phyloP scores from a whole-genome alignment of 2,888 invertebrate species.

The Patella caerulea region DNA sequence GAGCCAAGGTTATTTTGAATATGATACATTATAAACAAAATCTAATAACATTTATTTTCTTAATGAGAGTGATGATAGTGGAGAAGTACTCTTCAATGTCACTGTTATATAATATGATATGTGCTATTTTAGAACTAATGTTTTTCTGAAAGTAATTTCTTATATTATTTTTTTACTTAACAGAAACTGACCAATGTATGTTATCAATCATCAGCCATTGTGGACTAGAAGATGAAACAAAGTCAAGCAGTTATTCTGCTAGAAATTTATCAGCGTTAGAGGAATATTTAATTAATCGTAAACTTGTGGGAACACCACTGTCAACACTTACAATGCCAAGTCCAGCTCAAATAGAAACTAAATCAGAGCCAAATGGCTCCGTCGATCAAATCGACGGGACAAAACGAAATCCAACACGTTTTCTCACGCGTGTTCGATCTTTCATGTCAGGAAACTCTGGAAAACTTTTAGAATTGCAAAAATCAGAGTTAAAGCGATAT shows the following conservation, averaged over 20 bases:
- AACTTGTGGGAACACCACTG: conserved; percentile 55
- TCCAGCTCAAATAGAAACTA: neutral
- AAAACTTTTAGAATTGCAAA: conserved; percentile 15
- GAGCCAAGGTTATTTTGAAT: no score
- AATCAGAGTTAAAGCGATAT: conserved; percentile 17
- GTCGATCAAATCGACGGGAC: neutral
- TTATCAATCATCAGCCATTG: conserved; percentile 48
- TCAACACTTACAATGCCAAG: conserved; percentile 34
- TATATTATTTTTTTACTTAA: conserved; percentile 19
- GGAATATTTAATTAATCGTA: conserved; percentile 53
- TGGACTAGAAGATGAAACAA: neutral
- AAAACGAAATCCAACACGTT: neutral
- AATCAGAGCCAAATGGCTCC: neutral
- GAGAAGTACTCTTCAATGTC: neutral
- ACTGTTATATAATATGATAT: neutral
- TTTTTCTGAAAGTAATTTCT: no score
- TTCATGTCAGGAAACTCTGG: neutral
- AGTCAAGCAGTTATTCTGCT: conserved; percentile 9
- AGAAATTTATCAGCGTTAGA: conserved; percentile 44
- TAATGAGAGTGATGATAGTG: no score
- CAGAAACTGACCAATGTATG: conserved; percentile 61
- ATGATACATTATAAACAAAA: no score
- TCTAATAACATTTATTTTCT: no score
- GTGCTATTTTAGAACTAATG: no score
- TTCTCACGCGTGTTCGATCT: conserved; percentile 1